Evolutionary conservation across 2,888 invertebrate genomes (phyloP).

Genomic region (Phalera bucephala): DNA sequence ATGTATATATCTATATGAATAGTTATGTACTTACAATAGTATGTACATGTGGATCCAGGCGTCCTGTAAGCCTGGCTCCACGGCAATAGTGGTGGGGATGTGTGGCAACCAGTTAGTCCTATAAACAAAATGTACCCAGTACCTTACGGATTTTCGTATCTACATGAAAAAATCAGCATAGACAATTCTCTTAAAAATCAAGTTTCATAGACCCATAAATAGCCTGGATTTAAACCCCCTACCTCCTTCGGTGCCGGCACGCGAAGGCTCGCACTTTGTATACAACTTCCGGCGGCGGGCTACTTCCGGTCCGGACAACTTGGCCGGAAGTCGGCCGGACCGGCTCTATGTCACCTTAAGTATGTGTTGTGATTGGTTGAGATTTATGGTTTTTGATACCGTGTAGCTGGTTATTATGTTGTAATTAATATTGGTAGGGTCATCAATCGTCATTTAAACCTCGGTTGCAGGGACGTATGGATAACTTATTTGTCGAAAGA

Average conservation of each 20-base stretch:
- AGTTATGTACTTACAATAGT: no score
- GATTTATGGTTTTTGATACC: constrained; percentile 60
- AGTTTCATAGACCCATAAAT: constrained; percentile 28
- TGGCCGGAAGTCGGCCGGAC: constrained; percentile 65
- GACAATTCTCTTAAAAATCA: constrained; percentile 34
- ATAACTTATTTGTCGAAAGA: no score
- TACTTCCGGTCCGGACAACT: constrained; percentile 57
- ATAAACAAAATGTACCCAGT: no score
- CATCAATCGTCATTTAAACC: no score
- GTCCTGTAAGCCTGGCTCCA: no score
- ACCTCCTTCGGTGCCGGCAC: constrained; percentile 52
- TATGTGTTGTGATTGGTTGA: constrained; percentile 69
- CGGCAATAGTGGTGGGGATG: no score
- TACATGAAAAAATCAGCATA: no score
- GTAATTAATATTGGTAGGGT: constrained; percentile 17
- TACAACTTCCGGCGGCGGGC: constrained; percentile 67
- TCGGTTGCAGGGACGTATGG: no score
- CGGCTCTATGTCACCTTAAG: constrained; percentile 75
- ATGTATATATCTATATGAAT: no score
- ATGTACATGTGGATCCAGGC: no score
- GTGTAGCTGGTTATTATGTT: constrained; percentile 58
- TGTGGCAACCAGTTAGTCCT: no score
- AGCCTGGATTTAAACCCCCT: constrained; percentile 27
- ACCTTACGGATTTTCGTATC: no score
- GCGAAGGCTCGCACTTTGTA: constrained; percentile 80